A percentile compares a stretch with the other conserved stretches of the same genome.
Conservation (phyloP, 2,797 vertebrate genomes). For the Brachyalestes nurse region DNA sequence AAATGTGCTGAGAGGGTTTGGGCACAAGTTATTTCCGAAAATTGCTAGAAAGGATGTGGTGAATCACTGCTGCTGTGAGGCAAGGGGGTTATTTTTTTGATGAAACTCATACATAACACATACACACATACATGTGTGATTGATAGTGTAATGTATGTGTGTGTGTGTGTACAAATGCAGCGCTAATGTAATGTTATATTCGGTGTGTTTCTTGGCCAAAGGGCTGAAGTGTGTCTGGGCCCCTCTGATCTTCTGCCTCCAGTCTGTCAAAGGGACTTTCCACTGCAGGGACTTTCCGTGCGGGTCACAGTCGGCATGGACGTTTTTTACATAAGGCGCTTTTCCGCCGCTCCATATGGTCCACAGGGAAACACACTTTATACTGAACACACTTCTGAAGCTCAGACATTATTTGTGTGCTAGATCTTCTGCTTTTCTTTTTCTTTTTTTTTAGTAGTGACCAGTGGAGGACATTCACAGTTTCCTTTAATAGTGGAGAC, state of each 20-base stretch:
- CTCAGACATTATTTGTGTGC: neutral
- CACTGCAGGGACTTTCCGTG: slow-evolving; percentile 61
- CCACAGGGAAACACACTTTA: slow-evolving; percentile 25
- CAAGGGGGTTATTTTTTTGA: too few relatives aligned
- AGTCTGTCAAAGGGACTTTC: slow-evolving; percentile 65
- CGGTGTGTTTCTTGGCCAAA: slow-evolving; percentile 64
- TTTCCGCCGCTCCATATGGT: slow-evolving; percentile 29
- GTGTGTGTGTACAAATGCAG: slow-evolving; percentile 18
- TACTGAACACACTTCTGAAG: slow-evolving; percentile 30
- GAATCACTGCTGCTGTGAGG: too few relatives aligned
- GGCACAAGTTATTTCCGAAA: too few relatives aligned
- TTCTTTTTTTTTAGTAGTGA: neutral
- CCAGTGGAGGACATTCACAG: too few relatives aligned
- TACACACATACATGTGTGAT: too few relatives aligned
- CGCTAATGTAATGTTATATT: slow-evolving; percentile 62
- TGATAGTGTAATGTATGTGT: too few relatives aligned
- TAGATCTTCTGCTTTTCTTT: neutral
- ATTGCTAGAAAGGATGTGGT: too few relatives aligned
- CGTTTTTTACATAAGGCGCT: slow-evolving; percentile 4
- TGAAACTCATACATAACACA: too few relatives aligned
- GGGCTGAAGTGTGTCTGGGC: slow-evolving; percentile 47
- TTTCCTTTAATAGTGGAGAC: too few relatives aligned
- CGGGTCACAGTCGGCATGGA: slow-evolving; percentile 15
- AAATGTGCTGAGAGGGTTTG: too few relatives aligned
- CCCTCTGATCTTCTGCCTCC: slow-evolving; percentile 53